Base-by-base conservation (phyloP, 2,888 invertebrate genomes). In the Nemurella pictetii region DNA sequence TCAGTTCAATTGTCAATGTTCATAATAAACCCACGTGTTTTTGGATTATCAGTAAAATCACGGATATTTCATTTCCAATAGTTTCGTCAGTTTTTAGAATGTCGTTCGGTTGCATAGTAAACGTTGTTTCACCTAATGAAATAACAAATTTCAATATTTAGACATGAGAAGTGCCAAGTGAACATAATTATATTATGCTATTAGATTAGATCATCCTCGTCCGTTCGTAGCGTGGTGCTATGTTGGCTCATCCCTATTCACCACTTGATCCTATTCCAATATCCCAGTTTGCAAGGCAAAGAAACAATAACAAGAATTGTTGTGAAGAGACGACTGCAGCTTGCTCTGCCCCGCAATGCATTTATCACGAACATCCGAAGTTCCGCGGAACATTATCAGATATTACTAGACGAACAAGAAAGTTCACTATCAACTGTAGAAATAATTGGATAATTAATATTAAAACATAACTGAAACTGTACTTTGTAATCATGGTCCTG, bases 1-100 rank as follows among this genome's bases (percentile, higher is more conserved):
- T 78, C 78, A 78, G 78, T 78, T 78, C 78, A 78, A 78, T 78
- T 55, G 55, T 55, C 55, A 55, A 55, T 55, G 9, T 2, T 55
- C 9, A 55, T 2, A 55, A 55, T 55, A 12, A 15, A 55, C 1
- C 55, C 20, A 55, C 5, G 12, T 55, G n/a, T n/a, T n/a, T n/a
- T n/a, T n/a, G n/a, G n/a, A n/a, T n/a, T n/a, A n/a, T n/a, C n/a
- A n/a, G n/a, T n/a, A n/a, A n/a, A n/a, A n/a, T n/a, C n/a, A n/a
- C n/a, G n/a, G n/a, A n/a, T n/a, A n/a, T n/a, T n/a, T n/a, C n/a
- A n/a, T n/a, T n/a, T n/a, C n/a, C n/a, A n/a, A n/a, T n/a, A n/a
- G n/a, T n/a, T n/a, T n/a, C n/a, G n/a, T n/a, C n/a, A n/a, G n/a
- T n/a, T n/a, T 32, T 32, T 5, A 32, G 32, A 32, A 32, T 32